phyloP scores from a whole-genome alignment of 2,888 invertebrate genomes.

The Leptothorax acervorum region DNA sequence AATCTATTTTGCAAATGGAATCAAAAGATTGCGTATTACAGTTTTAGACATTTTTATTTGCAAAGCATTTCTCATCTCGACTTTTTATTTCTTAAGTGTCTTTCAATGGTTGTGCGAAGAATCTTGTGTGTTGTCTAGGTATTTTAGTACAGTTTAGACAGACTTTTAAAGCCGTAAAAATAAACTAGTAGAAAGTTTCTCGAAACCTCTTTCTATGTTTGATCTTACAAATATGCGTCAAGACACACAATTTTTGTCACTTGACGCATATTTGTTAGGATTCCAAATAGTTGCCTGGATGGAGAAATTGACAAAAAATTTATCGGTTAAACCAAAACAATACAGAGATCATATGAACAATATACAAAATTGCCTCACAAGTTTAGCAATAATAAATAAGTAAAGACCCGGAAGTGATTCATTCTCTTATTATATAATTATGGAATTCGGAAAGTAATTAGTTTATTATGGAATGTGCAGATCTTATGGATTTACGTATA shows the following conservation, averaged over 20 bases:
- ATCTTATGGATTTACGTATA: neutral
- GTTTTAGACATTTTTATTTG: neutral
- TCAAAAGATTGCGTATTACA: neutral
- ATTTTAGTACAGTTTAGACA: neutral
- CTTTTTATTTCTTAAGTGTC: neutral
- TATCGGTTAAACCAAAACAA: neutral
- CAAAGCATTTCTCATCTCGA: neutral
- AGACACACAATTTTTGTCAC: neutral
- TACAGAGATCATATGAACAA: neutral
- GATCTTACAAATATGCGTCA: neutral
- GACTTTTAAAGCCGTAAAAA: neutral
- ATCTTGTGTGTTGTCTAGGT: neutral
- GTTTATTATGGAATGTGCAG: conserved; percentile 18
- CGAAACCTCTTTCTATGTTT: neutral
- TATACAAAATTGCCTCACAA: neutral
- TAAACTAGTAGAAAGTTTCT: neutral
- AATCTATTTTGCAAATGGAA: neutral
- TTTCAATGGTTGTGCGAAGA: neutral
- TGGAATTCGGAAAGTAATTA: conserved; percentile 35
- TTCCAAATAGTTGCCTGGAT: neutral
- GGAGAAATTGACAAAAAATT: neutral
- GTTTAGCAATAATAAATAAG: conserved; percentile 13
- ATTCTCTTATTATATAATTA: neutral
- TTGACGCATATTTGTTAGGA: neutral
- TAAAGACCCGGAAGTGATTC: neutral